phyloP scores from a whole-genome alignment of 2,797 vertebrate genomes.

The Podargus strigoides region DNA sequence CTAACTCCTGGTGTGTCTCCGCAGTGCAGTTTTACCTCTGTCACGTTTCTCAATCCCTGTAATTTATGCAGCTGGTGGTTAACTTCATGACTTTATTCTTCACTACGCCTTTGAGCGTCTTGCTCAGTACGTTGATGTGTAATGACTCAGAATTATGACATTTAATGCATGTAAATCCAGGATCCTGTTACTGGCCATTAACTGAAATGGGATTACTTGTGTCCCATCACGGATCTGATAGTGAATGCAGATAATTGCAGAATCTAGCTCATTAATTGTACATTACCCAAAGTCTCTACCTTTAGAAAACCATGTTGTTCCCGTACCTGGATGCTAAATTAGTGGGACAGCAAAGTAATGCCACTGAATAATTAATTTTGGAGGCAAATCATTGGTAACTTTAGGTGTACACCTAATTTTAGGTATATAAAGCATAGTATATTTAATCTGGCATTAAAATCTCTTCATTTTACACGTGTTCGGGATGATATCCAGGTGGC shows the following conservation, averaged over 20 bases:
- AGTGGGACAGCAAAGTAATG: not conserved
- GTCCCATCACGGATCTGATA: not conserved
- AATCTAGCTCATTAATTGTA: not conserved
- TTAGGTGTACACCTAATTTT: not conserved
- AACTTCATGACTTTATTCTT: constrained; percentile 1
- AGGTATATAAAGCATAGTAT: not conserved
- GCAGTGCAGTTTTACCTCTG: not conserved
- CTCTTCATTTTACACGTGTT: not conserved
- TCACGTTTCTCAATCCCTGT: not conserved
- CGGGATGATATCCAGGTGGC: not conserved
- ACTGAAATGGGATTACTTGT: not conserved
- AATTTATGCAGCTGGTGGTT: not conserved
- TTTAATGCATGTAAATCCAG: not conserved
- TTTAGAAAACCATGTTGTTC: not conserved
- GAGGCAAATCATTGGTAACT: not conserved
- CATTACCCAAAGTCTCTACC: not conserved
- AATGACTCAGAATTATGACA: not conserved
- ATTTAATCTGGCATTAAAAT: not conserved
- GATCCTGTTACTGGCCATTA: not conserved
- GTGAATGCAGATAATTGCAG: not conserved
- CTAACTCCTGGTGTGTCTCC: not conserved
- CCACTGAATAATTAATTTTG: not conserved
- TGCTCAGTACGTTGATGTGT: not conserved
- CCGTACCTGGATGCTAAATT: not conserved
- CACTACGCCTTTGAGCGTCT: not conserved